These are phyloP conservation scores for Malurus splendens DNA, from an alignment of 2,797 vertebrate genomes.

Conservation along the genomic window DNA sequence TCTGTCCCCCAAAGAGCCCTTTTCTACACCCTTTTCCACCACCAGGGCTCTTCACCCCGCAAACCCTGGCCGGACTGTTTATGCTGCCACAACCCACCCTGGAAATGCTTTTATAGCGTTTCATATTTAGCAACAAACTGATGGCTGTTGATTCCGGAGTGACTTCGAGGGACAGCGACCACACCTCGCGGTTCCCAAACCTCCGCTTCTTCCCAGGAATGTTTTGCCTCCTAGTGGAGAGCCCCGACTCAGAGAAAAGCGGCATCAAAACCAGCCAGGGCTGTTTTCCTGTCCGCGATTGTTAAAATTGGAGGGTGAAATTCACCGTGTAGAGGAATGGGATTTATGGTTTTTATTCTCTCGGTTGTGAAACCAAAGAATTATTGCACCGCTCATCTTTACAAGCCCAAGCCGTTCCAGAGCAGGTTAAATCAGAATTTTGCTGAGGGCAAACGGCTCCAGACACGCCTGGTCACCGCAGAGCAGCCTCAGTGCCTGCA, in stretches of 20 bases:
- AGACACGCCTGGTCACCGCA: accelerated
- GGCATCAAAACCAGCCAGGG: not conserved
- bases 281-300: not conserved
- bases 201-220: accelerated
- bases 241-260: not conserved
- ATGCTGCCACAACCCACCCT: accelerated
- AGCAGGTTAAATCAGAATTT: not conserved
- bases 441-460: not conserved
- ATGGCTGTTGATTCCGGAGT: not conserved
- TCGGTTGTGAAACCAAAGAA: not conserved
- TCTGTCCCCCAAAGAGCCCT: not conserved
- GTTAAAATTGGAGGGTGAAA: not conserved
- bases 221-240: not conserved
- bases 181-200: not conserved
- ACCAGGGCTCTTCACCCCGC: not conserved
- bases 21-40: too few relatives aligned
- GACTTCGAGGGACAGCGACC: not conserved
- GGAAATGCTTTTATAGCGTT: accelerated
- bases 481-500: not conserved
- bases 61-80: accelerated
- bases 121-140: not conserved
- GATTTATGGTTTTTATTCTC: not conserved
- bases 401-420: not conserved
- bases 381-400: not conserved
- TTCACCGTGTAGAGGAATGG: accelerated